Evolutionary conservation across 1,140 invertebrate species (phyloP), one percentile per base, ranked within the genome.

Genomic region (Hyposmocoma kahamanoa): DNA sequence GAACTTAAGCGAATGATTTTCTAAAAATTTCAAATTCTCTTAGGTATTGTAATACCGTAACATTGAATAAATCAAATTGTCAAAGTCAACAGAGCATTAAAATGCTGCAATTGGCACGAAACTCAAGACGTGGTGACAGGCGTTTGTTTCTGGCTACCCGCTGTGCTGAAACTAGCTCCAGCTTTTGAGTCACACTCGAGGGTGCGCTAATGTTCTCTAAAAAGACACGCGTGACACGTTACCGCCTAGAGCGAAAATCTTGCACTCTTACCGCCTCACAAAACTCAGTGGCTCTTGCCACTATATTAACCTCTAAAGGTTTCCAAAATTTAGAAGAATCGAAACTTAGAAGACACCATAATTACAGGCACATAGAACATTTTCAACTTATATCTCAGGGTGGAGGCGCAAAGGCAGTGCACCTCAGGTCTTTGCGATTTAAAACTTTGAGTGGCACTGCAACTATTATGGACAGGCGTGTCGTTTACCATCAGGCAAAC

Each of bases 251-350:
- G 45, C 55, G 49, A 15, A 50, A 48, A 63, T n/a, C 52, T 59
- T 42, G 53, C 56, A 50, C 56, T 49, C 45, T 53, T 56, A 53
- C 59, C 55, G 26, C 54, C 47, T 42, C 57, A 50, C 30, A 20
- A 24, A 42, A 32, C 48, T 59, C 53, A 63, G 51, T 34, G 47
- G 52, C 32, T 49, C 24, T 45, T 24, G 19, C 20, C 34, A 42
- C 32, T 17, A 34, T 47, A 57, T 53, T 53, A 57, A 43, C 36
- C 47, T 36, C 32, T 17, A 36, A 15, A 36, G 32, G 32, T 36
- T 48, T 41, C 43, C 43, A 32, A 42, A 43, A 51, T 38, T 36
- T 55, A 46, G n/a, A n/a, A n/a, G n/a, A n/a, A 56, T 53, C 51
- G 30, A 49, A 36, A 50, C 26, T 50, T 46, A 36, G 32, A 6